Percentiles rank a stretch among this genome's conserved stretches.
phyloP scores from a whole-genome alignment of 2,113 vertebrate species.

The Oreocharis arfaki region DNA sequence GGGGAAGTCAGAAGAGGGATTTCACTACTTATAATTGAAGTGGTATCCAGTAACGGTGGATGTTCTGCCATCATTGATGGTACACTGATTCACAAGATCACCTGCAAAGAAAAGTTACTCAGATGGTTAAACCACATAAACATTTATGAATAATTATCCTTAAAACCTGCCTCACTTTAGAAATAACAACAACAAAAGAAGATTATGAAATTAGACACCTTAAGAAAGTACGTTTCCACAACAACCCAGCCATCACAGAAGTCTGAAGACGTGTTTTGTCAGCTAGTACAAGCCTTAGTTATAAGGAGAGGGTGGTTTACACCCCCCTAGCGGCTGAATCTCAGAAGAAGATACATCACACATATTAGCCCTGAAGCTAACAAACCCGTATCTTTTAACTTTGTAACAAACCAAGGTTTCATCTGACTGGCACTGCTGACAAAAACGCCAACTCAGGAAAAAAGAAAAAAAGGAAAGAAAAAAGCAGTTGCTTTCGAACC shows the following conservation, averaged over 20 bases:
- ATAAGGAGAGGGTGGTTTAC: not conserved
- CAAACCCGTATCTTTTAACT: not conserved
- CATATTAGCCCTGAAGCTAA: not conserved
- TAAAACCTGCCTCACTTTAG: not conserved
- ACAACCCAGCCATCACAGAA: not conserved
- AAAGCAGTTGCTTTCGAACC: not conserved
- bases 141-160: not conserved
- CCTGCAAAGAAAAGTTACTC: slow-evolving; percentile 22
- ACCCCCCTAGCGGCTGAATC: slow-evolving; percentile 27
- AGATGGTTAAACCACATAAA: not conserved
- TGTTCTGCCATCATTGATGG: slow-evolving; percentile 94
- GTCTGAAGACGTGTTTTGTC: not conserved
- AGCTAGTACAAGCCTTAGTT: not conserved
- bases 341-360: not conserved
- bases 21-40: slow-evolving; percentile 90
- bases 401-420: not conserved
- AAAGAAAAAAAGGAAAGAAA: not conserved
- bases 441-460: not conserved
- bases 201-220: not conserved
- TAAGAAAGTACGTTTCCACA: not conserved
- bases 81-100: slow-evolving; percentile 79
- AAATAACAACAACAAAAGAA: not conserved
- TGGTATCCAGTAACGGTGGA: slow-evolving; percentile 89
- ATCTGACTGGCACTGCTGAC: not conserved
- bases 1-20: slow-evolving; percentile 87